These are phyloP conservation scores for Pyrocoelia pectoralis DNA, from an alignment of 2,888 invertebrate species.

Conservation along the genomic window DNA sequence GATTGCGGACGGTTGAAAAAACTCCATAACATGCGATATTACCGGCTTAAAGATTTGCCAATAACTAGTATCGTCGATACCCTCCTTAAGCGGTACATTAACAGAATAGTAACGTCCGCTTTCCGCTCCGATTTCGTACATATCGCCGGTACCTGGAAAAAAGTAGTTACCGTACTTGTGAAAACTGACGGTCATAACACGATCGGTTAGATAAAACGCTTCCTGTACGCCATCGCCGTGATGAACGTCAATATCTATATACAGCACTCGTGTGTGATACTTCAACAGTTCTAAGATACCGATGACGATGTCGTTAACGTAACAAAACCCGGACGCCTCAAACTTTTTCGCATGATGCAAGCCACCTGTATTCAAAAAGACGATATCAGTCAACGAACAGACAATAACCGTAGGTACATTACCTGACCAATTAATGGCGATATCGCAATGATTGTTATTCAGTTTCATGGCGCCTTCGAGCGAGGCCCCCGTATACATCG, in stretches of 20 bases:
- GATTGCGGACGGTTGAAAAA: conserved; percentile 95
- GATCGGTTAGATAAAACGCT: conserved; percentile 95
- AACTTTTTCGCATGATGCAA: conserved; percentile 99
- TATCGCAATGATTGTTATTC: conserved; percentile 94
- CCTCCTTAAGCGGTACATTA: conserved; percentile 97
- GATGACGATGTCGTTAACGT: conserved; percentile 98
- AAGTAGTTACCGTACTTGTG: conserved; percentile 98
- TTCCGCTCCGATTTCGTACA: conserved; percentile 98
- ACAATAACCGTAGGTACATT: no score
- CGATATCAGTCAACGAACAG: no score
- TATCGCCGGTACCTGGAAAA: conserved; percentile 98
- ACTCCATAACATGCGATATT: conserved; percentile 93
- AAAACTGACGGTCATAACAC: conserved; percentile 99
- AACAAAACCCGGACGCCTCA: conserved; percentile 99
- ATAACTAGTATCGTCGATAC: conserved; percentile 94
- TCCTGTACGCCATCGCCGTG: conserved; percentile 98
- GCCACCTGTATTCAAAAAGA: conserved; percentile 74
- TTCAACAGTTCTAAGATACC: conserved; percentile 94
- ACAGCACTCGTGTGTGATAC: conserved; percentile 92
- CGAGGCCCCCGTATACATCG: conserved; percentile 98
- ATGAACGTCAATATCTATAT: conserved; percentile 99
- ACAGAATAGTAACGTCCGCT: conserved; percentile 96
- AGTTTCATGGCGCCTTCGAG: conserved; percentile 96
- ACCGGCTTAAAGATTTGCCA: conserved; percentile 94
- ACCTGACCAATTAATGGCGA: conserved; percentile 99